Base-by-base conservation (phyloP, 1,140 invertebrate species). In the Thereuonema tuberculata region DNA sequence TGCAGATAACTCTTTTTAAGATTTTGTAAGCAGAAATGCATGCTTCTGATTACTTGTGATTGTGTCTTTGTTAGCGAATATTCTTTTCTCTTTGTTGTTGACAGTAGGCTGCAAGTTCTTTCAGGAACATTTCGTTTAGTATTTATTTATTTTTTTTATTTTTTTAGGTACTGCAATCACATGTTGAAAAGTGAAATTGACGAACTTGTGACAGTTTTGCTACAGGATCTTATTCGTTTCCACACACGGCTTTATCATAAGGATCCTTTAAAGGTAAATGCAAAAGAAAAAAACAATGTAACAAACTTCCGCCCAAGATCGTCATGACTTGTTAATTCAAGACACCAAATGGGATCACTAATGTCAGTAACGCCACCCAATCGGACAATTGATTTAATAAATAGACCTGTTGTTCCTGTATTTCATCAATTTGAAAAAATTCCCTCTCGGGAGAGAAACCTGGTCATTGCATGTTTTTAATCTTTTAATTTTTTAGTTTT, bases 161-260 rank as follows among this genome's bases (percentile, higher is more conserved):
- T 56, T 28, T 21, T 58, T 54, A 59, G 58, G 24, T 59, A 59
- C 24, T 59, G 58, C 24, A 21, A 59, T 54, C 58, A 59, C 23
- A 26, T 54, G 47, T 20, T 59, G 5, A 59, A 53, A 23, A 17
- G 52, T 20, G 49, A 53, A 28, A 53, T 59, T 3, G 58, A 59
- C 25, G n/a, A 21, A 5, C 21, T 56, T 26, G 28, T 64, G 55
- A 59, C 63, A 61, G 56, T 63, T 66, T 68, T 83, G 12, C 60
- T 84, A 1, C 73, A 75, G 59, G 77, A 80, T 61, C 68, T 83
- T 15, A 71, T 80, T 58, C 68, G 74, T 5, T 82, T 82, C 64
- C 82, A 84, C 67, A 80, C 80, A 57, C 71, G 79, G 9, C 71
- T 79, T 23, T 80, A 77, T 66, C 72, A 76, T 37, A 77, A 77